phyloP scores from a whole-genome alignment of 1,140 invertebrate genomes.

The Zaprionus ornatus region DNA sequence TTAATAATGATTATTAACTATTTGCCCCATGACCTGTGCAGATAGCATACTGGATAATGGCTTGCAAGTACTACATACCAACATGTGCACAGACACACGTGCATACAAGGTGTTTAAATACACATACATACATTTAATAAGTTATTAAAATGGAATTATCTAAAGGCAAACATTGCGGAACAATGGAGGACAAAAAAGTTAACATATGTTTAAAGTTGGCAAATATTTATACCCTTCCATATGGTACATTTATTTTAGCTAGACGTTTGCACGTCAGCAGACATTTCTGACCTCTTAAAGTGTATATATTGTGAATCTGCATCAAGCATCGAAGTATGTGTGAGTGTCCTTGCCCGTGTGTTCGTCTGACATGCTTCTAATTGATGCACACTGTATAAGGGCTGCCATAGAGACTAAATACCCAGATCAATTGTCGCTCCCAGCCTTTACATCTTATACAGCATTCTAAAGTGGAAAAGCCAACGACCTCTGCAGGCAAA shows the following conservation, averaged over 20 bases:
- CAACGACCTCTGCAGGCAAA: constrained; percentile 21
- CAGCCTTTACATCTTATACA: neutral
- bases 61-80: constrained; percentile 14
- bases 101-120: constrained; percentile 23
- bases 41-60: constrained; percentile 28
- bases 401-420: too few relatives aligned
- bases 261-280: too few relatives aligned
- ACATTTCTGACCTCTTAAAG: too few relatives aligned
- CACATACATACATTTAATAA: constrained; percentile 30
- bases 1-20: constrained; percentile 72
- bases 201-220: neutral
- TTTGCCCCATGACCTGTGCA: constrained; percentile 27
- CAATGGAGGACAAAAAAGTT: neutral
- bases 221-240: too few relatives aligned
- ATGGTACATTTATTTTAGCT: too few relatives aligned
- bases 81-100: neutral
- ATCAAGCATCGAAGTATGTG: too few relatives aligned
- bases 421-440: neutral
- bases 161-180: neutral
- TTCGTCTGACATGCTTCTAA: neutral
- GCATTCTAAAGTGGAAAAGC: neutral
- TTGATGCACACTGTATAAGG: too few relatives aligned
- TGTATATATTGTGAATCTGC: too few relatives aligned
- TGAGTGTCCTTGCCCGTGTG: too few relatives aligned
- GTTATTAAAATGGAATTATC: neutral